A percentile compares a stretch with the other conserved stretches of the same genome.
These are phyloP conservation scores for Notospermus geniculatus DNA, from an alignment of 1,140 invertebrate species.

Conservation along the genomic window DNA sequence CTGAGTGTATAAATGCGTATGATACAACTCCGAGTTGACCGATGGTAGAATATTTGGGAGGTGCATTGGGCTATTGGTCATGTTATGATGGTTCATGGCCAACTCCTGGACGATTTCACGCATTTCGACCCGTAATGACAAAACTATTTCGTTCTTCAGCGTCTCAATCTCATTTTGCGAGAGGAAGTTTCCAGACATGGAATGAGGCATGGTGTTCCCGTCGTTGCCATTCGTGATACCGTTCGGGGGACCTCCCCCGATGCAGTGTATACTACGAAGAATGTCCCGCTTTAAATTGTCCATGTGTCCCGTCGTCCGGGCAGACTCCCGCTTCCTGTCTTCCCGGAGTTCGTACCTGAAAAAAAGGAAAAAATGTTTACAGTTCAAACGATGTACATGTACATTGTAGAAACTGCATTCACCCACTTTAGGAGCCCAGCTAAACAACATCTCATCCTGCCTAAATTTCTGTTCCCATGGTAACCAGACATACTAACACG, in stretches of 20 bases:
- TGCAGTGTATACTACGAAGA: constrained; percentile 26
- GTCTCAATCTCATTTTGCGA: constrained; percentile 44
- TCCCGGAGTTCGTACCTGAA: constrained; percentile 61
- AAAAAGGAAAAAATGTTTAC: constrained; percentile 16
- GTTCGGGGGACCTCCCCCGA: constrained; percentile 12
- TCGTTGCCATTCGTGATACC: constrained; percentile 2
- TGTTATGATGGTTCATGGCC: constrained; percentile 13
- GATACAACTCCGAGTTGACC: constrained; percentile 48
- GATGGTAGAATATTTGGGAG: constrained; percentile 25
- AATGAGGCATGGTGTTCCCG: constrained; percentile 7
- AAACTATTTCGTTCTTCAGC: constrained; percentile 50
- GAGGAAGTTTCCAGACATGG: constrained; percentile 24
- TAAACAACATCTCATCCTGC: no score
- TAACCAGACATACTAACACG: no score
- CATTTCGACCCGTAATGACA: constrained; percentile 44
- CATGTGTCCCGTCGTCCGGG: constrained; percentile 56
- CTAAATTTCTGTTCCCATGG: no score
- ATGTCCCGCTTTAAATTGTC: constrained; percentile 60
- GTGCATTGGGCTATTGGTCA: constrained; percentile 13
- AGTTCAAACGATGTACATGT: no score
- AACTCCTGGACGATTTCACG: constrained; percentile 34
- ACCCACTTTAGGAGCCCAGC: no score
- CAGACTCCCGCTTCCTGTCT: constrained; percentile 59
- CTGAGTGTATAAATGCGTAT: constrained; percentile 56
- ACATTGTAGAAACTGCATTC: no score